phyloP scores from a whole-genome alignment of 2,888 invertebrate species.

The Erynnis tages region DNA sequence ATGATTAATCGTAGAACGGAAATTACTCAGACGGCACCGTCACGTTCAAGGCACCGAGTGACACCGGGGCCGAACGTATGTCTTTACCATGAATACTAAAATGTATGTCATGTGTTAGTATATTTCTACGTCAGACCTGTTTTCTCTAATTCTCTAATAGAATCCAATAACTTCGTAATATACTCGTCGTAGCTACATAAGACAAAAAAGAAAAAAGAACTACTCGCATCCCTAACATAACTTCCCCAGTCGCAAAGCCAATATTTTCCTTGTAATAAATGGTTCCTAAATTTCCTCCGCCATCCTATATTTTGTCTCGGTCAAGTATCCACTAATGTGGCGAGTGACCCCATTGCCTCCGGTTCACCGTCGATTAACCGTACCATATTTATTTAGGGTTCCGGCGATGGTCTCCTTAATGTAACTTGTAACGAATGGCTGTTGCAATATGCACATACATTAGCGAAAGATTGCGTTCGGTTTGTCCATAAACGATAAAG shows the following conservation, averaged over 20 bases:
- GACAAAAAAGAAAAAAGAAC: no score
- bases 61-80: constrained; percentile 41
- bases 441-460: constrained; percentile 33
- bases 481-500: no score
- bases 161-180: no score
- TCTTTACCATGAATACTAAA: neutral
- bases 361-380: constrained; percentile 74
- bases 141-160: no score
- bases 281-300: constrained; percentile 14
- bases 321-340: constrained; percentile 51
- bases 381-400: constrained; percentile 72
- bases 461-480: neutral
- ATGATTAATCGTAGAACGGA: constrained; percentile 68
- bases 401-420: constrained; percentile 55
- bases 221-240: no score
- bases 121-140: no score
- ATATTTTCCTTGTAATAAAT: neutral
- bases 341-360: constrained; percentile 47
- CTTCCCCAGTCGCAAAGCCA: no score
- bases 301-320: constrained; percentile 40
- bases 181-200: no score
- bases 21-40: constrained; percentile 50
- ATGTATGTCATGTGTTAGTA: no score
- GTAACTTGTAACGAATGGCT: constrained; percentile 62
- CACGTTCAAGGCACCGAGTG: constrained; percentile 66